Evolutionary conservation across 2,797 vertebrate genomes (phyloP), one percentile per base, ranked within the genome.

Genomic region (Cynopterus sphinx): DNA sequence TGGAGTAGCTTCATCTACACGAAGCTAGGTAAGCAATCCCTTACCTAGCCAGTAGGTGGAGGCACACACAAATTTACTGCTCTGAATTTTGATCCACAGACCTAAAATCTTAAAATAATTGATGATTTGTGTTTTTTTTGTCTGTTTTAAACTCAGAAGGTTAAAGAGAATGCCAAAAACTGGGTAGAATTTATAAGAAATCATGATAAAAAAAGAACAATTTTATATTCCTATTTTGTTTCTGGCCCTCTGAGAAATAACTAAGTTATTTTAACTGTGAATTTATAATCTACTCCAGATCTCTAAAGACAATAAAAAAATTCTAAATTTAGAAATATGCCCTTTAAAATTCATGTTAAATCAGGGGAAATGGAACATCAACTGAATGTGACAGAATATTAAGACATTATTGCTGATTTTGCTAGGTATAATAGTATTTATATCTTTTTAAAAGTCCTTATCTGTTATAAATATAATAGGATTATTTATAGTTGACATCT

Each of bases 1-100:
- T 88, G n/a, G 39, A 91, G 55, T 33, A 92, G 46, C n/a, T 85
- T 51, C 53, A 53, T 84, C 70, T 63, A 55, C 33, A 41, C 0
- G 59, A 22, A 96, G 65, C n/a, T 87, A 43, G 36, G 81, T 49
- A 67, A 83, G 81, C 70, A 96, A 91, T 93, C 96, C 95, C 83
- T 95, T 63, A 81, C 84, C 41, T 95, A 77, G 93, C 90, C 98
- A 95, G 89, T 67, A 98, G 95, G 82, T 55, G 59, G 95, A 97
- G 96, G 53, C 15, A 95, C 49, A 97, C 51, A 93, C 46, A 93
- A 49, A 67, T 79, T 16, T 93, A 92, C 43, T 75, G 39, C 28
- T 79, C 89, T 91, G 84, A 22, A 91, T 41, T 94, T 90, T 92
- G 26, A 79, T 57, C 41, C 57, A 90, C 1, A 78, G 31, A 78